Evolutionary conservation across 2,113 vertebrate species (phyloP), one percentile per base, ranked within the genome.

Genomic region (Castor canadensis): DNA sequence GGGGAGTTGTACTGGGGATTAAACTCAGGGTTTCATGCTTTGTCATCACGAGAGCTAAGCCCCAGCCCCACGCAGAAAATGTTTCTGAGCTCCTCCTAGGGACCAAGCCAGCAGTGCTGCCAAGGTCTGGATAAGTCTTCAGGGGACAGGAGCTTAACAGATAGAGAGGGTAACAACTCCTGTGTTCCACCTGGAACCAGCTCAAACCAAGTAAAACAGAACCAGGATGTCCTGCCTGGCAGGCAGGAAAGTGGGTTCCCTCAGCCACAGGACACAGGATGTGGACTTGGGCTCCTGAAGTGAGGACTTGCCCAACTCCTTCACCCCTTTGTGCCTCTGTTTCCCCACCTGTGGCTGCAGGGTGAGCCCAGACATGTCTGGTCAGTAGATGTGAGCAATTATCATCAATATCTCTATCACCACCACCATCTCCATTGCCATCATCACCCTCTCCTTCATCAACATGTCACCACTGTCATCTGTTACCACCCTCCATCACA

Each of bases 341-440:
- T 75, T 79, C 22, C 26, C 84, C 26, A 9, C 17, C 93, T 45
- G 69, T 54, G 80, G 32, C 28, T 76, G 66, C 24, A 62, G 28
- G 52, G 15, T 47, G 35, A 82, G 32, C 35, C 62, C 6, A 73
- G 45, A 58, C 35, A n/a, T 1, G 13, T 77, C 22, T 72, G 30
- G 35, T 43, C 28, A 26, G 38, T 9, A 47, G 67, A 43, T 2
- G 16, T 47, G n/a, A 67, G 49, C 32, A 40, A 35, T 19, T 26
- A 64, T 0, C 5, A 4, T 1, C 38, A 4, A 0, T 64, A 56
- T 8, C 15, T 24, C 28, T 19, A 40, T 1, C 26, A 4, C 1
- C 26, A 6, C 4, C 19, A 69, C 7, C 56, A 45, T 0, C n/a
- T 7, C 1, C 20, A 54, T 0, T 16, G 30, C 0, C 69, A 45